Conservation (phyloP, 2,888 invertebrate genomes). For the Fabriciana adippe region DNA sequence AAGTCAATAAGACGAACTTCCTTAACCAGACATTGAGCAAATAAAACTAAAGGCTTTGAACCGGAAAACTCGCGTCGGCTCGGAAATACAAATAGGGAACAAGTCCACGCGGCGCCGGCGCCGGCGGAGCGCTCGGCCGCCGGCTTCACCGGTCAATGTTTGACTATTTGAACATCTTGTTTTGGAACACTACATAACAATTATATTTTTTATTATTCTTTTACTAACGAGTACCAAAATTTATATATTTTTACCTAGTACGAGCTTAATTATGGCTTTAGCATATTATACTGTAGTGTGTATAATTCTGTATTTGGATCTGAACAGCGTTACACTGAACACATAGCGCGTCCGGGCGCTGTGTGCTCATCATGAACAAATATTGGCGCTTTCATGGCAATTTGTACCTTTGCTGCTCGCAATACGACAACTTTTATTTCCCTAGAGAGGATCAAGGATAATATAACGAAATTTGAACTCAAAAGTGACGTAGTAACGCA, state of each 20-base stretch:
- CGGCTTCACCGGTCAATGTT: background rate
- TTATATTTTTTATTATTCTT: too few species aligned
- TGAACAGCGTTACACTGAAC: conserved; percentile 20
- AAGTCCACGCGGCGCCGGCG: conserved; percentile 46
- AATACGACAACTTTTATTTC: conserved; percentile 32
- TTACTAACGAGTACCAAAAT: background rate
- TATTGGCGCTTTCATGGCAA: conserved; percentile 31
- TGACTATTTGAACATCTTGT: too few species aligned
- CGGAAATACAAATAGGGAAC: conserved; percentile 61
- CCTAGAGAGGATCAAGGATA: background rate
- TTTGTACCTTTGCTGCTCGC: conserved; percentile 28
- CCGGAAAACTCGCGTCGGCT: conserved; percentile 59
- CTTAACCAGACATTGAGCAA: conserved; percentile 44
- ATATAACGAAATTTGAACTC: conserved; percentile 25
- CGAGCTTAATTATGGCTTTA: too few species aligned
- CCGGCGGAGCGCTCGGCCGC: conserved; percentile 29
- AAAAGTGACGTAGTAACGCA: conserved; percentile 27
- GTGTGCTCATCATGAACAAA: conserved; percentile 43
- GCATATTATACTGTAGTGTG: too few species aligned
- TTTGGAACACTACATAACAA: too few species aligned
- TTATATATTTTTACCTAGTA: background rate
- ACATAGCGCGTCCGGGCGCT: conserved; percentile 38
- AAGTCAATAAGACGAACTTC: conserved; percentile 36
- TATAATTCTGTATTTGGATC: conserved; percentile 12
- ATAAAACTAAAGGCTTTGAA: conserved; percentile 49